Base-by-base conservation (phyloP, 2,888 invertebrate genomes). In the Gymnosoma rotundatum region DNA sequence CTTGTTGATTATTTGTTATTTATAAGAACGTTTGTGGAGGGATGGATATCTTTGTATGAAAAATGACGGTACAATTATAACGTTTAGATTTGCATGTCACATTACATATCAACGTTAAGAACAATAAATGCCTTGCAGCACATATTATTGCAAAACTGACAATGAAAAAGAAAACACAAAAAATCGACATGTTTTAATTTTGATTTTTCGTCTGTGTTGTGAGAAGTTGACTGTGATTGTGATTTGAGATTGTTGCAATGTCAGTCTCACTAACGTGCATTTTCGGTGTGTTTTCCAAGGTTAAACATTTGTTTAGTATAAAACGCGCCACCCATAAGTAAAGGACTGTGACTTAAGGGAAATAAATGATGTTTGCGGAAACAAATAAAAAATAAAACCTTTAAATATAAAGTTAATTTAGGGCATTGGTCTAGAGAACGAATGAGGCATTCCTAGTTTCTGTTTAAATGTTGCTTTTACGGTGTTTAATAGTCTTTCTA, bases 401-500 rank as follows among this genome's bases (percentile, higher is more conserved):
- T 42, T 42, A 64, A 67, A 48, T 21, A 63, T 32, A 64, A 66
- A 72, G 58, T 21, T 69, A 87, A 88, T 87, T 87, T 86, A 83
- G 88, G 88, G 86, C 86, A 88, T 80, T 87, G 85, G 87, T 86
- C 86, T 87, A 86, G 84, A 61, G 61, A 61, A 73, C 25, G 45
- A 42, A 61, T 36, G 21, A 58, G 73, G 66, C 54, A 61, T 56
- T 72, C 18, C 70, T 74, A 80, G 85, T 79, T 85, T 45, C 80
- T 74, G 83, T 83, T 84, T 78, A 86, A 86, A 83, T 79, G 74
- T 74, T 81, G 69, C 67, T 78, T 83, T 63, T 52, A 61, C 56
- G 52, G 56, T 66, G 64, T 32, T 21, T 20, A 63, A 70, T 54
- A 64, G 78, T 60, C 50, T 54, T 73, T n/a, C 10, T 60, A 48